These are phyloP conservation scores for Gadopsis bispinosus DNA, from an alignment of 2,797 vertebrate genomes.

Conservation along the genomic window DNA sequence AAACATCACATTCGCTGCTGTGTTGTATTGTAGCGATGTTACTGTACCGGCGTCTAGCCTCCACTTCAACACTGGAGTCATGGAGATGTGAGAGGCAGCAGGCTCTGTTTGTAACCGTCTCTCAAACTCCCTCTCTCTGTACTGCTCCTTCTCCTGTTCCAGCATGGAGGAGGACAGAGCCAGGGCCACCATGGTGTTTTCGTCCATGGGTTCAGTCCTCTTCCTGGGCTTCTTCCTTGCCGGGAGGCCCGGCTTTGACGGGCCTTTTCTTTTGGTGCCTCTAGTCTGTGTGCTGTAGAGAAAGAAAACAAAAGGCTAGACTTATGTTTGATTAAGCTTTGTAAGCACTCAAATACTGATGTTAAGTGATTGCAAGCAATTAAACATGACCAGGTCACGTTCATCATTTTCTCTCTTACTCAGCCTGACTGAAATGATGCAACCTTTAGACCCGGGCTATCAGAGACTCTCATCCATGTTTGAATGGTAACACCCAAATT, in stretches of 20 bases:
- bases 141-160: slow-evolving; percentile 78
- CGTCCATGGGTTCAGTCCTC: slow-evolving; percentile 80
- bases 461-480: neutral
- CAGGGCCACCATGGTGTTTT: slow-evolving; percentile 91
- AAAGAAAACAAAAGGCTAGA: neutral
- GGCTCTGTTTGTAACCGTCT: slow-evolving; percentile 24
- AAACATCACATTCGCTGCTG: neutral
- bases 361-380: neutral
- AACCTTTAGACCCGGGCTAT: neutral
- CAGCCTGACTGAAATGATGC: neutral
- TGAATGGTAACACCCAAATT: neutral
- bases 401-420: neutral
- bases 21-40: neutral
- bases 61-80: slow-evolving; percentile 58
- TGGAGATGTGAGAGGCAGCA: slow-evolving; percentile 10
- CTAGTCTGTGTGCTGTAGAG: slow-evolving; percentile 64
- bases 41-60: slow-evolving; percentile 68
- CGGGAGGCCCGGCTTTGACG: slow-evolving; percentile 64
- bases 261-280: slow-evolving; percentile 83
- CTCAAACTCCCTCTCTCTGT: slow-evolving; percentile 36
- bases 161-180: slow-evolving; percentile 92
- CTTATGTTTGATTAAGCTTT: neutral
- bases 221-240: slow-evolving; percentile 84
- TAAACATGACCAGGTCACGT: neutral
- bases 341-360: neutral